These are phyloP conservation scores for Agrotis puta DNA, from an alignment of 2,888 invertebrate species.

Conservation along the genomic window DNA sequence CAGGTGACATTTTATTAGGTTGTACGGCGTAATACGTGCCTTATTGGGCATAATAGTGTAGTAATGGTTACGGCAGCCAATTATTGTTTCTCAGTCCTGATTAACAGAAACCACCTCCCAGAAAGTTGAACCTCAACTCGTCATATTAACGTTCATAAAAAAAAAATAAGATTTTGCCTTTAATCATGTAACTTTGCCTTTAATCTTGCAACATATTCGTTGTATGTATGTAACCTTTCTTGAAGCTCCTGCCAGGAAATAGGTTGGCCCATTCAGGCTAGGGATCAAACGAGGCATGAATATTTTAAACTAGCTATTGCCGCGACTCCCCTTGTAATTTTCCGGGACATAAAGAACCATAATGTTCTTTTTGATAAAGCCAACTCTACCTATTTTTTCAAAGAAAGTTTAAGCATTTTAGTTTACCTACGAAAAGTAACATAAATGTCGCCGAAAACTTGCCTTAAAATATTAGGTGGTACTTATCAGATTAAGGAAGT, in stretches of 20 bases:
- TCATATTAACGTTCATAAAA: background rate
- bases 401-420: too few relatives aligned
- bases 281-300: conserved; percentile 49
- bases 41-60: background rate
- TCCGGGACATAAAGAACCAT: conserved; percentile 18
- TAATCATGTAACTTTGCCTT: background rate
- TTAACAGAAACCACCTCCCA: background rate
- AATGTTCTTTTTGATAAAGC: background rate
- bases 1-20: background rate
- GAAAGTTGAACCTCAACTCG: background rate
- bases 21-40: background rate
- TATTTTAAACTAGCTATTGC: conserved; percentile 38
- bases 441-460: background rate
- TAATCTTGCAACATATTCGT: conserved; percentile 20
- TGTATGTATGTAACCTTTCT: background rate
- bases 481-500: background rate
- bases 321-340: conserved; percentile 13
- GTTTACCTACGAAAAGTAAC: background rate
- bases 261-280: conserved; percentile 42
- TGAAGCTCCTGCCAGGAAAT: conserved; percentile 14
- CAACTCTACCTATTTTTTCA: background rate
- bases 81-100: background rate
- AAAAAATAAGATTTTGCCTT: background rate
- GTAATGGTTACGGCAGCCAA: background rate
- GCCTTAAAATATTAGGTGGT: background rate